Evolutionary conservation across 1,140 invertebrate species (phyloP), one percentile per base, ranked within the genome.

Genomic region (Lasioglossum baleicum): DNA sequence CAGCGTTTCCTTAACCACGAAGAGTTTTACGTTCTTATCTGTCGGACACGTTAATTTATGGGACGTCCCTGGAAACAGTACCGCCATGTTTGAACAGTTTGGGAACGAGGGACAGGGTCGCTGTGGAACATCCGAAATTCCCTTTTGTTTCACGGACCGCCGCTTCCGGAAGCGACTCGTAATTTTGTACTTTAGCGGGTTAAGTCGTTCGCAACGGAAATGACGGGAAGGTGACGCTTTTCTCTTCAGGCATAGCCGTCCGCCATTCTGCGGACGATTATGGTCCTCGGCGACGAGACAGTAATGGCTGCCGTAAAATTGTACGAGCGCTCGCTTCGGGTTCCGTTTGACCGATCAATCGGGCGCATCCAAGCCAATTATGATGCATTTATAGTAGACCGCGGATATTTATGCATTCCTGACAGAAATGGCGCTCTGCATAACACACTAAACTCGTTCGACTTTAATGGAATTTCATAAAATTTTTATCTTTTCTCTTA

Each of bases 151-250:
- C 40, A 20, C n/a, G 70, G 31, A 63, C 31, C 68, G 70, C 26
- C 77, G 13, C 56, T 56, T 42, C 70, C 77, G 77, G 82, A 84
- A 84, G 75, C 76, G 70, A 31, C 61, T 58, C 67, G 77, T 83
- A 80, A 84, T 84, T 84, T 83, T 67, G 68, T 78, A 80, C 82
- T 83, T 80, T 60, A 80, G 72, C 48, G 69, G 69, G 73, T 81
- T 71, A 60, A 83, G 64, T 81, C 74, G 68, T 83, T 81, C 53
- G 53, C 63, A 51, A 70, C 65, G 66, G 66, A 81, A 81, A 76
- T 22, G 53, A 68, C 64, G 71, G 22, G 7, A 78, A 65, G 40
- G 75, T 53, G 48, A 83, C 48, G 48, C 53, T 40, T 80, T 60
- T 22, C 75, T 56, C 42, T n/a, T 51, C 10, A n/a, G 68, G n/a